A percentile compares a stretch with the other conserved stretches of the same genome.
Evolutionary conservation across 37 sponge, comb jelly and placozoan species (phyloP).

Genomic region (Cliona cf. orientalis): DNA sequence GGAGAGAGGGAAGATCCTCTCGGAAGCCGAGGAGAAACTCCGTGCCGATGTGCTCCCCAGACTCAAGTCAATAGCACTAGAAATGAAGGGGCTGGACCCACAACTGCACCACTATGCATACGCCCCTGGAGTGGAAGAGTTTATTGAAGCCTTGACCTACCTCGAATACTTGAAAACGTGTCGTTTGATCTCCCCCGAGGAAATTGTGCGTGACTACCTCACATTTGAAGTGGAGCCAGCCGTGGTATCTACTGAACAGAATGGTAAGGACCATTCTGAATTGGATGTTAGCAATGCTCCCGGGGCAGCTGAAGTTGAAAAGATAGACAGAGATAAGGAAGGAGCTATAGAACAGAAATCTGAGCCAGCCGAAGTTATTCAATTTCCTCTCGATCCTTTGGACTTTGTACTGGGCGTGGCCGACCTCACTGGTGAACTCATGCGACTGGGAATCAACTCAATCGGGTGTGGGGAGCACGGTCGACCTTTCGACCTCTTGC

Average conservation of each 20-base stretch:
- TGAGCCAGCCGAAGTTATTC: not conserved
- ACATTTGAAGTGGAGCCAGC: conserved; percentile 11
- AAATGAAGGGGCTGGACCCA: conserved; percentile 53
- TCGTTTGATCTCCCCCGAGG: conserved; percentile 37
- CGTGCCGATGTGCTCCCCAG: conserved; percentile 13
- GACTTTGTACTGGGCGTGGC: conserved; percentile 85
- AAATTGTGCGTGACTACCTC: conserved; percentile 36
- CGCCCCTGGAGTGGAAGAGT: conserved; percentile 82
- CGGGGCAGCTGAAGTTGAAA: not conserved
- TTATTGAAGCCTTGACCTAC: conserved; percentile 79
- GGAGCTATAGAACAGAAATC: not conserved
- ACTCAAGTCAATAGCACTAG: conserved; percentile 54
- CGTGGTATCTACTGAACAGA: not conserved
- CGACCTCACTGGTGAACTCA: conserved; percentile 90
- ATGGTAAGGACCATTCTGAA: too few relatives aligned
- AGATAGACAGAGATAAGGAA: not conserved
- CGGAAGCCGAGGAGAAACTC: conserved; percentile 39
- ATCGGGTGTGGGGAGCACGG: conserved; percentile 49
- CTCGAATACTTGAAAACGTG: conserved; percentile 43
- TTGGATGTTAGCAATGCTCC: not conserved
- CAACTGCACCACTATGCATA: conserved; percentile 49
- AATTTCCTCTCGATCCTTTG: conserved; percentile 33
- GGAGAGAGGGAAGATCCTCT: conserved; percentile 10
- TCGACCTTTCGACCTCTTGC: conserved; percentile 46
- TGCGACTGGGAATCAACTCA: conserved; percentile 75